Percentiles rank a stretch among this genome's conserved stretches.
Evolutionary conservation across 1,140 invertebrate species (phyloP).

Genomic region (Tachypleus tridentatus): DNA sequence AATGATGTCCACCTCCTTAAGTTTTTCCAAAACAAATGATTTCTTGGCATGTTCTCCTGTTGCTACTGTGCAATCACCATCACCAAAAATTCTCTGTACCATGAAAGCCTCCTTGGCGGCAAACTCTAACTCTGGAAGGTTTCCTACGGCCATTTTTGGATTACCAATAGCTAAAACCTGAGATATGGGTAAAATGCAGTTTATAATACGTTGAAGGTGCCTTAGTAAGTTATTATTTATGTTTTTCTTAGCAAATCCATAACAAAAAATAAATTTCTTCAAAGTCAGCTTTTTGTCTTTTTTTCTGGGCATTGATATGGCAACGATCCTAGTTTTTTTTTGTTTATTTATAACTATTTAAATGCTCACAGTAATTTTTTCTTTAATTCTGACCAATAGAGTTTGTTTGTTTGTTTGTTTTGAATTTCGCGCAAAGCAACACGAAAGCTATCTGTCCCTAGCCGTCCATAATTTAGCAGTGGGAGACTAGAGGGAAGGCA

Average conservation of each 20-base stretch:
- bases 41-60: not conserved
- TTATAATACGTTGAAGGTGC: not conserved
- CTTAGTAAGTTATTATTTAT: not conserved
- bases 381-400: no score
- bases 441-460: no score
- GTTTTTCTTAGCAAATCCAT: not conserved
- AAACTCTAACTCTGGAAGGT: not conserved
- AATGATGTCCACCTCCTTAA: not conserved
- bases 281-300: no score
- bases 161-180: slow-evolving; percentile 2
- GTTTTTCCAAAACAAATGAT: not conserved
- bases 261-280: not conserved
- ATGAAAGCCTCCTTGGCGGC: not conserved
- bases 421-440: no score
- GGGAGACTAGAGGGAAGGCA: no score
- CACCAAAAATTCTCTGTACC: slow-evolving; percentile 1
- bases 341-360: no score
- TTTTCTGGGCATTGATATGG: no score
- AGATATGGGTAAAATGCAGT: not conserved
- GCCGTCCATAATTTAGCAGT: no score
- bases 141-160: not conserved
- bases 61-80: not conserved
- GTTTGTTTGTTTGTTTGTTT: no score
- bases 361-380: no score
- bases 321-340: no score